These are phyloP conservation scores for Phortica magna DNA, from an alignment of 2,888 invertebrate species.

Conservation along the genomic window DNA sequence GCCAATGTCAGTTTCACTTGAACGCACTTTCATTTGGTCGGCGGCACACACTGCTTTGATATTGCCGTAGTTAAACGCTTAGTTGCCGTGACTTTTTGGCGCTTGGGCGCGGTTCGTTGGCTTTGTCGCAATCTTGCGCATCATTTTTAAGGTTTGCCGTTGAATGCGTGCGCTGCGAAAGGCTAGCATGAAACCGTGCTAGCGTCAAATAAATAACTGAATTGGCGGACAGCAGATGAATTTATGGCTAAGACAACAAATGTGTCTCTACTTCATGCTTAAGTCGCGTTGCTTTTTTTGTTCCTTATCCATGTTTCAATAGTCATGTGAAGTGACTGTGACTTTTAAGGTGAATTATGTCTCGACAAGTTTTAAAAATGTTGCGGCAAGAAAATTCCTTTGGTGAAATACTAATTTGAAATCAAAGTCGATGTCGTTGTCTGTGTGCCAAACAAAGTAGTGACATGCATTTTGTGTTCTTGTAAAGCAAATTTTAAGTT, in stretches of 20 bases:
- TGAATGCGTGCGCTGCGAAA: slow-evolving; percentile 9
- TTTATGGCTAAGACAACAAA: slow-evolving; percentile 59
- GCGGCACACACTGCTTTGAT: slow-evolving; percentile 54
- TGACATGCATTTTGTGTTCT: background rate
- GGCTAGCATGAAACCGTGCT: slow-evolving; percentile 52
- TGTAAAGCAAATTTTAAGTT: no score
- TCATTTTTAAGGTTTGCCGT: slow-evolving; percentile 57
- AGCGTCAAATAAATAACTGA: slow-evolving; percentile 70
- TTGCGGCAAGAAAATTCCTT: background rate
- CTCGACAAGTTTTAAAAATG: background rate
- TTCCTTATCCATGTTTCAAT: background rate
- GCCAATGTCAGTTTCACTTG: slow-evolving; percentile 49
- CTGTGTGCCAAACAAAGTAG: background rate
- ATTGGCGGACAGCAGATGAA: slow-evolving; percentile 67
- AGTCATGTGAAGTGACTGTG: background rate
- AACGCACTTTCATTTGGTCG: slow-evolving; percentile 33
- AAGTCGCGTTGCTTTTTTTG: background rate
- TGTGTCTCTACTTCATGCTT: background rate
- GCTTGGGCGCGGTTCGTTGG: slow-evolving; percentile 43
- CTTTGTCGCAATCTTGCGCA: slow-evolving; percentile 51
- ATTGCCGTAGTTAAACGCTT: slow-evolving; percentile 25
- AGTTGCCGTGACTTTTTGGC: slow-evolving; percentile 5
- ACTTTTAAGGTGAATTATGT: background rate
- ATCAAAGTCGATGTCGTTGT: background rate
- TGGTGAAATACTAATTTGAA: background rate